Percentiles rank a stretch among this genome's conserved stretches.
These are phyloP conservation scores for Petroica traversi DNA, from an alignment of 2,113 vertebrate genomes.

Conservation along the genomic window DNA sequence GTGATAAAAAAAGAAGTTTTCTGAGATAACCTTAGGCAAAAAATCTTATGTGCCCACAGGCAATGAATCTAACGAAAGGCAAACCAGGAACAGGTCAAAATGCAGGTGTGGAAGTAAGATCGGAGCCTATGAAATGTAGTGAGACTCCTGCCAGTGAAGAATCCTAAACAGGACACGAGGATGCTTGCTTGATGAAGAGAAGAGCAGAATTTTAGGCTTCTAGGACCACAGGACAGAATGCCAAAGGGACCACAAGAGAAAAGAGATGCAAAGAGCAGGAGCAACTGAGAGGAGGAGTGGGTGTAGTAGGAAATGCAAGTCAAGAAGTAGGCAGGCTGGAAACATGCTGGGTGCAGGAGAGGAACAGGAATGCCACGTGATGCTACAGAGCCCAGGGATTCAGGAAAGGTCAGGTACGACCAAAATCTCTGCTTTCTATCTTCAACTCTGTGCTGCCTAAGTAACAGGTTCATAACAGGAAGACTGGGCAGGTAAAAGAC, in stretches of 20 bases:
- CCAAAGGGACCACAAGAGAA: background rate
- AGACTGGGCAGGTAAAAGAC: background rate
- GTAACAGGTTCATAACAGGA: background rate
- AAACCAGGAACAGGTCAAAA: background rate
- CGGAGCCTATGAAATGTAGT: background rate
- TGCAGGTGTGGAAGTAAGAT: background rate
- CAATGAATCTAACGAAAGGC: background rate
- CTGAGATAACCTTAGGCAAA: background rate
- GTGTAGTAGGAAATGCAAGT: conserved; percentile 11
- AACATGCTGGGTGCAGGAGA: background rate
- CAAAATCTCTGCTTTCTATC: background rate
- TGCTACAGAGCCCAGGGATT: background rate
- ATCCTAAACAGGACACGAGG: background rate
- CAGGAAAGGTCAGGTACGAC: background rate
- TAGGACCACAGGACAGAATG: background rate
- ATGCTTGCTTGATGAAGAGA: background rate
- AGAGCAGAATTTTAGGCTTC: background rate
- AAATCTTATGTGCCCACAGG: background rate
- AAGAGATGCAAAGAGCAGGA: background rate
- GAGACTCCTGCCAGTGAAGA: background rate
- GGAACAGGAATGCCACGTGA: background rate
- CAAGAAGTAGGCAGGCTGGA: background rate
- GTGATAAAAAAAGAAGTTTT: background rate
- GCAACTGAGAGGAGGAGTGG: background rate
- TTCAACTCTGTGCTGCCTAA: background rate